These are phyloP conservation scores for Drosophila pseudoobscura DNA, from an alignment of 1,140 invertebrate species.

Conservation along the genomic window DNA sequence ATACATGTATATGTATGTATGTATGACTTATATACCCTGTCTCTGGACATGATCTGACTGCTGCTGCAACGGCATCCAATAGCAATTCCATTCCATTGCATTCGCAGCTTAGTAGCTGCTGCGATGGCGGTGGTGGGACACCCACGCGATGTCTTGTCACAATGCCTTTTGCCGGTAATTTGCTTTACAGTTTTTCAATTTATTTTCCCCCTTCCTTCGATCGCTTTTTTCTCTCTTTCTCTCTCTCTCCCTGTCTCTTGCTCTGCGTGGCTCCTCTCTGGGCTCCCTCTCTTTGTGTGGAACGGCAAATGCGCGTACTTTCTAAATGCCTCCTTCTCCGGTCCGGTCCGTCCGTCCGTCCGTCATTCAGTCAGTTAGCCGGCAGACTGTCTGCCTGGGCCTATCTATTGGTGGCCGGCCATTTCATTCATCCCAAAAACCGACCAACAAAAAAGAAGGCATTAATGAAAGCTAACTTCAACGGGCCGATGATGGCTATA, in stretches of 20 bases:
- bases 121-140: conserved; percentile 16
- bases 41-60: conserved; percentile 26
- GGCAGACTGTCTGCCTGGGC: conserved; percentile 14
- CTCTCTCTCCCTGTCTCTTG: background rate
- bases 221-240: conserved; percentile 23
- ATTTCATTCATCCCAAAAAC: conserved; percentile 41
- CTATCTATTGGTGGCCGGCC: conserved; percentile 72
- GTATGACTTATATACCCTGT: conserved; percentile 30
- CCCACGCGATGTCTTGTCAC: conserved; percentile 77
- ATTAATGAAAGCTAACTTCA: conserved; percentile 2
- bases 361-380: conserved; percentile 20
- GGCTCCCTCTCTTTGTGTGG: conserved; percentile 29
- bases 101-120: conserved; percentile 17
- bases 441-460: background rate
- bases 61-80: conserved; percentile 5
- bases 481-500: no score
- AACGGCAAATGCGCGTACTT: conserved; percentile 62
- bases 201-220: conserved; percentile 55
- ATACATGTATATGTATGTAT: background rate
- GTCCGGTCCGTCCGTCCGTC: conserved; percentile 5
- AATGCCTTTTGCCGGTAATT: conserved; percentile 79
- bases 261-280: conserved; percentile 9
- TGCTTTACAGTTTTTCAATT: conserved; percentile 81
- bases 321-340: conserved; percentile 70
- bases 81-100: conserved; percentile 21